Conservation (phyloP, 2,113 vertebrate species). For the Ptyas mucosa region DNA sequence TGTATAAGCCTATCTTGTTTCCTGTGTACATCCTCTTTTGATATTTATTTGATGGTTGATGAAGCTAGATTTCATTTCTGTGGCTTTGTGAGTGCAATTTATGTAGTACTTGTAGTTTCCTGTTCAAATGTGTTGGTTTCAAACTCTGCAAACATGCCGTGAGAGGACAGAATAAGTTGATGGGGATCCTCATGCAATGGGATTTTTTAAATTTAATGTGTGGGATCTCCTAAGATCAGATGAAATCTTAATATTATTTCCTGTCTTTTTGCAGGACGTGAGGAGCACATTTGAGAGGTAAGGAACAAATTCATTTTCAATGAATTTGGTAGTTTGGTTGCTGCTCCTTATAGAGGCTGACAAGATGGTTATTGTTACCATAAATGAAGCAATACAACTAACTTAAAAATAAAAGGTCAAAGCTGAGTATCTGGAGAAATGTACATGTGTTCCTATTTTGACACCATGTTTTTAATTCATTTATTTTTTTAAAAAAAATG, state of each 20-base stretch:
- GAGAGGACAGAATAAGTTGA: not conserved
- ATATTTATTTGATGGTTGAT: not conserved
- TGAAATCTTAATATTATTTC: slow-evolving; percentile 19
- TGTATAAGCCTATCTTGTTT: not conserved
- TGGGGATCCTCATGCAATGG: not conserved
- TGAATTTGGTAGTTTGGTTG: not conserved
- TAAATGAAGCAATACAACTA: not conserved
- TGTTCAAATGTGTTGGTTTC: not conserved
- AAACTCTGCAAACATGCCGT: not conserved
- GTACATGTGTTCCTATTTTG: not conserved
- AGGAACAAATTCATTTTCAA: slow-evolving; percentile 19
- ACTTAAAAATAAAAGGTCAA: not conserved
- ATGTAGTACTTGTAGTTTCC: not conserved
- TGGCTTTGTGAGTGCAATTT: not conserved
- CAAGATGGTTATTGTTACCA: not conserved
- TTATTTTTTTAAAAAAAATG: not conserved
- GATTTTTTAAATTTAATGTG: not conserved
- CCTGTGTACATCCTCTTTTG: not conserved
- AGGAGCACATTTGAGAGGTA: slow-evolving; percentile 70
- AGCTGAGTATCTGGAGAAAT: not conserved
- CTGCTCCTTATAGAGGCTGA: not conserved
- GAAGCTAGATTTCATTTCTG: not conserved
- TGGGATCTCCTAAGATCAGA: not conserved
- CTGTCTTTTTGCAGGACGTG: slow-evolving; percentile 58
- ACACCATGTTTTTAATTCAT: not conserved